Percentiles rank a stretch among this genome's conserved stretches.
phyloP scores from a whole-genome alignment of 2,888 invertebrate species.

The Eupelmus urozonus region DNA sequence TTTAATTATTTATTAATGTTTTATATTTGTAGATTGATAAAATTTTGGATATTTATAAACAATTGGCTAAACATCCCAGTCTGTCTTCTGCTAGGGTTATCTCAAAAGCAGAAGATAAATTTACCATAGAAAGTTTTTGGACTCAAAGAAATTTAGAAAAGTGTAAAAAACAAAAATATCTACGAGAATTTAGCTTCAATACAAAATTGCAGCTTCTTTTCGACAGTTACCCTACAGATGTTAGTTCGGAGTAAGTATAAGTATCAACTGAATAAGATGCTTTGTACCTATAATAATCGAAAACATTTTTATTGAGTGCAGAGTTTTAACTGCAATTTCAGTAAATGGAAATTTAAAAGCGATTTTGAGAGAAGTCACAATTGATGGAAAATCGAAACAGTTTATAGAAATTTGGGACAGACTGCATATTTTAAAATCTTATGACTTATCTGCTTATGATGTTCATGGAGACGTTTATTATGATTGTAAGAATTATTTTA shows the following conservation, averaged over 20 bases:
- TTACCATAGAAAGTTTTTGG: slow-evolving; percentile 81
- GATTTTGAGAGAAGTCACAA: slow-evolving; percentile 81
- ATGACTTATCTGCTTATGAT: slow-evolving; percentile 85
- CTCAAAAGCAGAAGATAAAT: slow-evolving; percentile 73
- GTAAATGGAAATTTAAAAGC: slow-evolving; percentile 81
- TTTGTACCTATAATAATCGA: not conserved
- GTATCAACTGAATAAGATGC: not conserved
- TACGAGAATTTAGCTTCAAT: slow-evolving; percentile 79
- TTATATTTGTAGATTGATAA: slow-evolving; percentile 79
- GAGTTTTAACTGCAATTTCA: slow-evolving; percentile 81
- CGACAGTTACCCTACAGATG: slow-evolving; percentile 81
- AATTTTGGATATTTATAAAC: slow-evolving; percentile 81
- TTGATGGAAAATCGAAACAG: slow-evolving; percentile 81
- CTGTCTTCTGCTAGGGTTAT: slow-evolving; percentile 79
- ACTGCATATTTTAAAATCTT: slow-evolving; percentile 80
- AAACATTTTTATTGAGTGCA: not conserved
- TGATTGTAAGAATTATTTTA: slow-evolving; percentile 81
- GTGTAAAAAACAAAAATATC: slow-evolving; percentile 81
- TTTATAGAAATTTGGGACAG: slow-evolving; percentile 87
- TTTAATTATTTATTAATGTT: not conserved
- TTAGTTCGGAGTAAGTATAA: slow-evolving; percentile 82
- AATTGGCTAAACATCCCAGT: slow-evolving; percentile 81
- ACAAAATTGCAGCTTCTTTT: slow-evolving; percentile 77
- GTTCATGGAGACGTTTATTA: slow-evolving; percentile 90
- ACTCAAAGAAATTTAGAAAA: slow-evolving; percentile 84